Conservation (phyloP, 2,113 vertebrate genomes). For the Benitochromis conjunctus region DNA sequence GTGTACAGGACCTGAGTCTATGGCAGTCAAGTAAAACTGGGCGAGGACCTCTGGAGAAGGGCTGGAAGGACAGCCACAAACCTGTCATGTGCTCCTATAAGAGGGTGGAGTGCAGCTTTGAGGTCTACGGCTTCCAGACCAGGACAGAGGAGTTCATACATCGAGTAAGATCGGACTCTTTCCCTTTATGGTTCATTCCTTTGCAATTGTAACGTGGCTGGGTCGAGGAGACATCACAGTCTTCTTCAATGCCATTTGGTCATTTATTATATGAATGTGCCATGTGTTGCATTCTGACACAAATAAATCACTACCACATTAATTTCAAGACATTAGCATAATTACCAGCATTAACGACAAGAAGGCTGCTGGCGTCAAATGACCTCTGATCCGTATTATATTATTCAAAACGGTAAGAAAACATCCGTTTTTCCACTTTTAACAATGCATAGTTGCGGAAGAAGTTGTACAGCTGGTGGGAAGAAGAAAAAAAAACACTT, state of each 20-base stretch:
- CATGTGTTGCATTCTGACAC: background rate
- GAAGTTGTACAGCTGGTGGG: background rate
- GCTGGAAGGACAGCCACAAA: slow-evolving; percentile 64
- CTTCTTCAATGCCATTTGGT: background rate
- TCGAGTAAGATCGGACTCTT: slow-evolving; percentile 51
- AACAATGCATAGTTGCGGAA: background rate
- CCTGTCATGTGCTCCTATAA: slow-evolving; percentile 84
- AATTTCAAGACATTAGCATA: background rate
- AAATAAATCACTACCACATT: slow-evolving; percentile 10
- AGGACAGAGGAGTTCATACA: slow-evolving; percentile 77
- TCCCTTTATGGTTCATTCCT: background rate
- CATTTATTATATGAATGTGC: background rate
- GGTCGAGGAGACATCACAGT: background rate
- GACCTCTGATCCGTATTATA: background rate
- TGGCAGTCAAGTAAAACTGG: slow-evolving; percentile 76
- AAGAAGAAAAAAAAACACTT: background rate
- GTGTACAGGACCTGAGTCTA: slow-evolving; percentile 70
- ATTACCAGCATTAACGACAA: background rate
- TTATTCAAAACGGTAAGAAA: background rate
- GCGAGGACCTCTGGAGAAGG: slow-evolving; percentile 73
- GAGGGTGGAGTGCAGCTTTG: slow-evolving; percentile 77
- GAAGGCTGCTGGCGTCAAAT: background rate
- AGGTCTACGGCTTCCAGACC: slow-evolving; percentile 79
- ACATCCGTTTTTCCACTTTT: background rate
- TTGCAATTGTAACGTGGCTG: background rate